Base-by-base conservation (phyloP, 2,797 vertebrate genomes). In the Tympanoctomys barrerae region DNA sequence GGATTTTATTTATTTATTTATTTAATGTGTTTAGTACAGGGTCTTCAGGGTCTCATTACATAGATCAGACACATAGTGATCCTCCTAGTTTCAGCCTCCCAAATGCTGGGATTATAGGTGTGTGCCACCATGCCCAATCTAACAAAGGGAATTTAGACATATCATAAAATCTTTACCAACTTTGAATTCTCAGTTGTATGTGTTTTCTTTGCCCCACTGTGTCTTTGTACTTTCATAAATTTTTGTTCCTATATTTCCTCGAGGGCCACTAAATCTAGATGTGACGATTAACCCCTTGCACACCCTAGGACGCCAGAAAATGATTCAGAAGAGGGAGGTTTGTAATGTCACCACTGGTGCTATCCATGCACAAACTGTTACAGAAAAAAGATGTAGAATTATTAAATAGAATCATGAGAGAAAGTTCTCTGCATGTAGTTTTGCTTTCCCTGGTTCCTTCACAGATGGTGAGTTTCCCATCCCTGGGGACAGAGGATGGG, bases 211-310 rank as follows among this genome's bases (percentile, higher is more conserved):
- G 46, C 36, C 22, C 28, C 22, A 39, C 80, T 14, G 11, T 77
- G 36, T 42, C 57, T 87, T 77, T 22, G 62, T 78, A 22, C 36
- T 78, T 90, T 62, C 36, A 59, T 49, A 5, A 46, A 49, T 5
- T 83, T 87, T 84, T 91, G 62, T 31, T 85, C 24, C 28, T 77
- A 59, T 87, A 12, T 87, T 79, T 90, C 16, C 49, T 84, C 73
- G 31, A 92, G 33, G 13, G 36, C 39, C n/a, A 36, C 5, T 42
- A 46, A 42, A 75, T 46, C 71, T 46, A 62, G 33, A 22, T 84
- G 91, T 81, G 52, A 82, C 49, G 46, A 84, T 52, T 33, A 77
- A n/a, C 24, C 42, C 75, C 49, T 75, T 7, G 11, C 18, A 46
- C 33, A 89, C 26, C 36, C 54, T 6, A 16, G 42, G 42, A 91